A percentile compares a stretch with the other conserved stretches of the same genome.
phyloP scores from a whole-genome alignment of 2,113 vertebrate species.

The Tupaia chinensis region DNA sequence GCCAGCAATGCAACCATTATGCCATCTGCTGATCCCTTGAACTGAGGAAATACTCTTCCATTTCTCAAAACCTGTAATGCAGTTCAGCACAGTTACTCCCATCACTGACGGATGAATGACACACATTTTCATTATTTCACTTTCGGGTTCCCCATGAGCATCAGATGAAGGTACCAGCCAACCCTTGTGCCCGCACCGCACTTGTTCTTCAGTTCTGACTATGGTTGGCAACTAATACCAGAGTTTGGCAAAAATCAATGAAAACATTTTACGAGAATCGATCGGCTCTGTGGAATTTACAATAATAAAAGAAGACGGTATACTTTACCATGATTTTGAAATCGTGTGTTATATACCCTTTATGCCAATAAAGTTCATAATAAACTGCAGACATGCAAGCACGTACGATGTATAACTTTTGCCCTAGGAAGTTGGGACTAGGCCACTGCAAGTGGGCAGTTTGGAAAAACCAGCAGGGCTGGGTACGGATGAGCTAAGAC shows the following conservation, averaged over 20 bases:
- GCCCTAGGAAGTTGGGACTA: not conserved
- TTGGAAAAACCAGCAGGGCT: not conserved
- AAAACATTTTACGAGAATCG: conserved; percentile 6
- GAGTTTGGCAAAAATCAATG: not conserved
- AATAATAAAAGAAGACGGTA: not conserved
- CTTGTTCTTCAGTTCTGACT: not conserved
- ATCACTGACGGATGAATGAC: too few relatives aligned
- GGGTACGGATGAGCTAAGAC: not conserved
- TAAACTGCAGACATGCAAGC: not conserved
- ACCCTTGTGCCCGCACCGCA: not conserved
- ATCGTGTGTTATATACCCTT: not conserved
- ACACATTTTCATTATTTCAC: not conserved
- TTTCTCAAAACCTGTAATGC: not conserved
- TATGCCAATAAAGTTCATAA: not conserved
- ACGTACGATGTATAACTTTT: rapidly evolving
- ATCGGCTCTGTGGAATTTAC: not conserved
- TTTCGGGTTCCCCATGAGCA: not conserved
- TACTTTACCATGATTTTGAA: conserved; percentile 11
- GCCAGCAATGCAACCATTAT: too few relatives aligned
- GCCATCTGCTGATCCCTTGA: too few relatives aligned
- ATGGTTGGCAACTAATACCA: not conserved
- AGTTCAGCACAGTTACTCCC: not conserved
- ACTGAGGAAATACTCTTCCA: not conserved
- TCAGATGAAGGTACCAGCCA: not conserved
- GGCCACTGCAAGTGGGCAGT: too few relatives aligned